Conservation (phyloP, 2,113 vertebrate species). For the Trogon surrucura region DNA sequence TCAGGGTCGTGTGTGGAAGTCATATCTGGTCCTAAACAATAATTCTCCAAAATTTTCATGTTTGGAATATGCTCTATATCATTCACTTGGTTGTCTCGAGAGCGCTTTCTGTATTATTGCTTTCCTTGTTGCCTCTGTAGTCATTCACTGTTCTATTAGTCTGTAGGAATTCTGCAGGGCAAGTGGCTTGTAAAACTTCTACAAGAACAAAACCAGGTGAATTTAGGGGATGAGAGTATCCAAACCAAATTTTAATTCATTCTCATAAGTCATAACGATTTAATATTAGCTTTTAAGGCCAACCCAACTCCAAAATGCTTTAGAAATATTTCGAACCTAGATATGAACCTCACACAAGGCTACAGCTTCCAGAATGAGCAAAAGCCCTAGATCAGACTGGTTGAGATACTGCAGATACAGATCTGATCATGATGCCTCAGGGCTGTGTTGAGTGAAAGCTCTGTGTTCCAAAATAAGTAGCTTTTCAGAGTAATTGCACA, state of each 20-base stretch:
- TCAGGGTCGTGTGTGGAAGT: neutral
- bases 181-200: neutral
- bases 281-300: neutral
- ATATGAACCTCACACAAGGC: neutral
- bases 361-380: neutral
- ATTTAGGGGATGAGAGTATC: neutral
- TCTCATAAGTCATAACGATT: neutral
- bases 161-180: neutral
- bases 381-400: neutral
- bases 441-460: conserved; percentile 35
- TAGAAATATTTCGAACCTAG: neutral
- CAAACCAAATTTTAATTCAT: neutral
- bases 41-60: neutral
- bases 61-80: neutral
- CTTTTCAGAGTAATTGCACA: conserved; percentile 47
- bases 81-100: neutral
- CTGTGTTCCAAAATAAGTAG: conserved; percentile 20
- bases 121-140: neutral
- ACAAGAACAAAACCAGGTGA: neutral
- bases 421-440: neutral
- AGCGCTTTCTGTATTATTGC: neutral
- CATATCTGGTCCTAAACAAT: neutral
- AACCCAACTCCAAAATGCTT: neutral
- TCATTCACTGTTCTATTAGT: neutral
- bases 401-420: neutral